Evolutionary conservation across 2,888 invertebrate species (phyloP), one percentile per base, ranked within the genome.

Genomic region (Eumacrocentrus americanus): DNA sequence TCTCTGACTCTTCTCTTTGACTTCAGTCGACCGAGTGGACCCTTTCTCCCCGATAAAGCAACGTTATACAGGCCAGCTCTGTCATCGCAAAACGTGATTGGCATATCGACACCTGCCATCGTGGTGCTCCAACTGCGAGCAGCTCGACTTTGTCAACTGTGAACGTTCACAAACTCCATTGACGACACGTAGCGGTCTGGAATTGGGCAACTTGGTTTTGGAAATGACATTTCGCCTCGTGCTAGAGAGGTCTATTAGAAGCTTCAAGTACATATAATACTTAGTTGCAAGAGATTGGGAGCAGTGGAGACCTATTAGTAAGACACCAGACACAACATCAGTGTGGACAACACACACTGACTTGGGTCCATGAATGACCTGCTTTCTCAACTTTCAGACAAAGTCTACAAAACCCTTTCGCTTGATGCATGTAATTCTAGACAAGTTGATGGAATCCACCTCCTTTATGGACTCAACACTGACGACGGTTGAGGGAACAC

Each of bases 51-150:
- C 58, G 64, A 64, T 64, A 60, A 61, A 65, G 62, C 62, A 59
- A 58, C 64, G 42, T 58, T 56, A 59, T 58, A 25, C 42, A 47
- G 42, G 34, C 54, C 54, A 59, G 58, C 66, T 62, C 66, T 64
- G 62, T 67, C 67, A 73, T 74, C 66, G 63, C 67, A 54, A 65
- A 50, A 57, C 58, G 62, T 70, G 75, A 75, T 75, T 70, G 75
- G 73, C 74, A 60, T 75, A 73, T 75, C 75, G 74, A 73, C 73
- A 74, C 68, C 68, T 72, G 72, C 63, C 72, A 66, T 46, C 54
- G 42, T 52, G n/a, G n/a, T n/a, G 35, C 44, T 46, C 53, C 58
- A 53, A 58, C 58, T 50, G 63, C 22, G 11, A 1, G 4, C 5
- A 44, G 61, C 59, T 64, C 61, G 67, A 73, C 67, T 72, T 73